Percentiles rank a stretch among this genome's conserved stretches.
These are phyloP conservation scores for Syngnathus rostellatus DNA, from an alignment of 2,797 vertebrate genomes.

Conservation along the genomic window DNA sequence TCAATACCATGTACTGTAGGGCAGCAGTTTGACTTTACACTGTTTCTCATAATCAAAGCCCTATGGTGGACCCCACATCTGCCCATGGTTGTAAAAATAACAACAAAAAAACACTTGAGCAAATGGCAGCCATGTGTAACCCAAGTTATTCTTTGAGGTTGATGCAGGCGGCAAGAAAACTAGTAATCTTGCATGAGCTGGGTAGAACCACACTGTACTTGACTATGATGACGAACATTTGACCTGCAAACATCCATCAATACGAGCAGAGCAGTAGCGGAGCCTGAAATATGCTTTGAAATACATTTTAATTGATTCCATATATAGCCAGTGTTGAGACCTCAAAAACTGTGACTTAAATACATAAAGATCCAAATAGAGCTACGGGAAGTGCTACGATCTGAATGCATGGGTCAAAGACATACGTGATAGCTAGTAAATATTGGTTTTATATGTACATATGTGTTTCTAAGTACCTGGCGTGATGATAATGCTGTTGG, in stretches of 20 bases:
- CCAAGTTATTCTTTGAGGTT: slow-evolving; percentile 5
- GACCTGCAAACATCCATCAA: too few relatives aligned
- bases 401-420: background rate
- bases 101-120: slow-evolving; percentile 21
- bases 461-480: slow-evolving; percentile 46
- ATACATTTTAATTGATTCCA: too few relatives aligned
- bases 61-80: slow-evolving; percentile 58
- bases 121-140: slow-evolving; percentile 35
- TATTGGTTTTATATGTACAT: background rate
- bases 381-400: background rate
- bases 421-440: background rate
- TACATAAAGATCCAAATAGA: background rate
- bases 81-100: slow-evolving; percentile 25
- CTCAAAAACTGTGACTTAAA: background rate
- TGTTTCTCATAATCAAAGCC: slow-evolving; percentile 57
- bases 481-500: slow-evolving; percentile 70
- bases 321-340: background rate
- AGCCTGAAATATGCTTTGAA: background rate
- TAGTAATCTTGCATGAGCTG: background rate
- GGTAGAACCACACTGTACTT: background rate
- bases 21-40: slow-evolving; percentile 48
- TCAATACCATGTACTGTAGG: slow-evolving; percentile 33
- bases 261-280: too few relatives aligned
- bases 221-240: background rate
- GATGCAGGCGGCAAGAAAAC: background rate